Evolutionary conservation across 2,113 vertebrate genomes (phyloP), one percentile per base, ranked within the genome.

Genomic region (Colius striatus): DNA sequence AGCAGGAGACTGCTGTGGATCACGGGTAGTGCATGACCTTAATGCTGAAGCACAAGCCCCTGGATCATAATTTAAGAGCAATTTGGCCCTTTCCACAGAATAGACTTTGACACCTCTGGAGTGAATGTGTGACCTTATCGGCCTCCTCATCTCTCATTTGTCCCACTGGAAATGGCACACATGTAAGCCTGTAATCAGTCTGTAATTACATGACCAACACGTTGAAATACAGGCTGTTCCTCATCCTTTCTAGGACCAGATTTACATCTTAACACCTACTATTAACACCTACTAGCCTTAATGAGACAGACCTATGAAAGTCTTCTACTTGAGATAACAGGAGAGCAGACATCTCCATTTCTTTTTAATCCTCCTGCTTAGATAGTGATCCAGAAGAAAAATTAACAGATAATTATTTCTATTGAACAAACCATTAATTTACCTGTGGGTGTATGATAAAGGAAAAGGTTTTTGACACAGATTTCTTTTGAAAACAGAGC

Each of bases 1-100:
- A 1, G 94, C 74, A 78, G 76, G 84, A 84, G 51, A 73, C 29
- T 2, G 5, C 87, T 58, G 36, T 32, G 77, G 70, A 94, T 76
- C 81, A 84, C 82, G 54, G 50, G 81, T 67, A 76, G 66, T 8
- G 57, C 20, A 2, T 70, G 95, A 87, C 91, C 93, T 73, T 58
- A 23, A 70, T 36, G 89, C 65, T 92, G 71, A 58, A 78, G 71
- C 11, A 2, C 63, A 50, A 53, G 60, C 81, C 78, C 70, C 43
- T 72, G 71, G 70, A 89, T 94, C 63, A 45, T 71, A 91, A 97
- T 86, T 89, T 89, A 90, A 93, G 75, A 3, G 5, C 30, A 60
- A 85, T 84, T 84, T 84, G 91, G 38, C 68, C 91, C 73, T 89
- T 75, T 67, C 55, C 36, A 43, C 57, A 55, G 57, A 96, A 87